phyloP scores from a whole-genome alignment of 2,797 vertebrate species.

The Cuniculus paca region DNA sequence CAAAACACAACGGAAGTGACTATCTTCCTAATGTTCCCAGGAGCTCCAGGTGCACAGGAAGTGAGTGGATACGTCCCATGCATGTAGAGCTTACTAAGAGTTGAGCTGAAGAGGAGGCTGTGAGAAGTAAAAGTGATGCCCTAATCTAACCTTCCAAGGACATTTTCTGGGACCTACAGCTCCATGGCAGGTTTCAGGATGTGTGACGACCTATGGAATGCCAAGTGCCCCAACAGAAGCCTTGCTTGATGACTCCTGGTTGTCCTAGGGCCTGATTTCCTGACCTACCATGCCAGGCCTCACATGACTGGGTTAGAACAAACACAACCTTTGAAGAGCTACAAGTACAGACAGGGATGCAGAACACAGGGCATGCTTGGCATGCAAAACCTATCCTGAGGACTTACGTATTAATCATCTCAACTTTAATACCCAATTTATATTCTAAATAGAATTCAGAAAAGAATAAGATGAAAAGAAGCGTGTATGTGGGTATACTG shows the following conservation, averaged over 20 bases:
- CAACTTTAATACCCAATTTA: not conserved
- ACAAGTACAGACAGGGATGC: conserved; percentile 1
- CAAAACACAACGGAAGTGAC: not conserved
- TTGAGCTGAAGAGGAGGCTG: not conserved
- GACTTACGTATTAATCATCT: not conserved
- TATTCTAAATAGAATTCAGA: not conserved
- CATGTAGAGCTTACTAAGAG: not conserved
- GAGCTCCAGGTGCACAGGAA: not conserved
- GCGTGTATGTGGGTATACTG: not conserved
- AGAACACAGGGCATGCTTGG: not conserved
- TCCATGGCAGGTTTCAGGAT: not conserved
- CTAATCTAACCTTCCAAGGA: not conserved
- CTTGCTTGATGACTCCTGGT: not conserved
- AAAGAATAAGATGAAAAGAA: not conserved
- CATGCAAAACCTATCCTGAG: not conserved
- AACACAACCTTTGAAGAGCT: not conserved
- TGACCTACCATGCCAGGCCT: not conserved
- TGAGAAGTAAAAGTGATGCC: not conserved
- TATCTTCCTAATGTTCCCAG: not conserved
- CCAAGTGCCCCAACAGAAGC: not conserved
- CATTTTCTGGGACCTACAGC: not conserved
- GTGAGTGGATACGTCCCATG: not conserved
- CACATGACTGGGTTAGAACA: not conserved
- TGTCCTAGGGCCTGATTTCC: not conserved
- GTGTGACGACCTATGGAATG: not conserved